These are phyloP conservation scores for Eilema caniola DNA, from an alignment of 2,888 invertebrate species.

Conservation along the genomic window DNA sequence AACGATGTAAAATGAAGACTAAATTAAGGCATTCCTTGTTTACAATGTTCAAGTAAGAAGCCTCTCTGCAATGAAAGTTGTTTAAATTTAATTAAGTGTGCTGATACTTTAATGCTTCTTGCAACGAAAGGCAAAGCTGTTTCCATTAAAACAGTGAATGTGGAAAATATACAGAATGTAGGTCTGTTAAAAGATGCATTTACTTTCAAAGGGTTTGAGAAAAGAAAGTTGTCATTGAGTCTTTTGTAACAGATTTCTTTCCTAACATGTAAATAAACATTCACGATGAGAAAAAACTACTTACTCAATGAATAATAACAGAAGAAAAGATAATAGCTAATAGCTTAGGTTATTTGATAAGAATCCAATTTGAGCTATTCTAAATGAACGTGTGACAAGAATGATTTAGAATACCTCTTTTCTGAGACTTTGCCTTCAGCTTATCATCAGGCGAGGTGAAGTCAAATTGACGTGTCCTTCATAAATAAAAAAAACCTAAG, in stretches of 20 bases:
- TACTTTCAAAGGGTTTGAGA: slow-evolving; percentile 33
- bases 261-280: slow-evolving; percentile 3
- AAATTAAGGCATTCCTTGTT: not conserved
- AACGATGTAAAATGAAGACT: not conserved
- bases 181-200: slow-evolving; percentile 34
- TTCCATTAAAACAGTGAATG: slow-evolving; percentile 14
- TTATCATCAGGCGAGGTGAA: no score
- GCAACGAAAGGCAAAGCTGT: not conserved
- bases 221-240: slow-evolving; percentile 38
- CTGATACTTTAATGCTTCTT: not conserved
- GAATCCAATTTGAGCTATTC: no score
- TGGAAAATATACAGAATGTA: slow-evolving; percentile 32
- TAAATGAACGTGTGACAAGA: no score
- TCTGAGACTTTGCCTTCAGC: no score
- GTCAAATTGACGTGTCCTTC: no score
- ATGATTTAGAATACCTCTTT: not conserved
- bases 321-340: no score
- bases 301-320: not conserved
- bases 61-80: not conserved
- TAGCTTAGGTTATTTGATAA: no score
- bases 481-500: no score
- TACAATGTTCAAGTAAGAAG: not conserved
- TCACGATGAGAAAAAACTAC: not conserved
- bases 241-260: slow-evolving; percentile 24
- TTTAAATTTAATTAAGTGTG: slow-evolving; percentile 2